Conservation (phyloP, 1,140 invertebrate genomes). For the Agrypnia vestita region DNA sequence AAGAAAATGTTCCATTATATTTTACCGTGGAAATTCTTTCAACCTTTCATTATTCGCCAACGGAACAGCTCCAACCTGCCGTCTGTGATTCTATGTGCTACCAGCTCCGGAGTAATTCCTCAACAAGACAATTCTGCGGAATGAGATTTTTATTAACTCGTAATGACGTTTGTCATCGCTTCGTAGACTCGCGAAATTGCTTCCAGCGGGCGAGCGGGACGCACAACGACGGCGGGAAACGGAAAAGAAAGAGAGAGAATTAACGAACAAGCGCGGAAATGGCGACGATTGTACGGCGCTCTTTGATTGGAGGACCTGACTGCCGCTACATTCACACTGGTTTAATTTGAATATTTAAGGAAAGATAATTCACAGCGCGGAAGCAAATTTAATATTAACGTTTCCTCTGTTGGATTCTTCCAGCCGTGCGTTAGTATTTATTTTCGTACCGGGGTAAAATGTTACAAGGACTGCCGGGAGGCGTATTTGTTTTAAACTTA, state of each 20-base stretch:
- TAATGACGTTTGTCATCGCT: slow-evolving; percentile 62
- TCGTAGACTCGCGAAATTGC: slow-evolving; percentile 60
- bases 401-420: not conserved
- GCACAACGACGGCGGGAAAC: not conserved
- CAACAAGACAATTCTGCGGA: slow-evolving; percentile 55
- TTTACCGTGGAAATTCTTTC: not conserved
- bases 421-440: slow-evolving; percentile 13
- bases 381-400: slow-evolving; percentile 58
- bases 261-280: slow-evolving; percentile 40
- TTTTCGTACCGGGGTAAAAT: slow-evolving; percentile 17
- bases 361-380: slow-evolving; percentile 56
- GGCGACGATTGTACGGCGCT: slow-evolving; percentile 35
- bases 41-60: not conserved
- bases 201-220: slow-evolving; percentile 41
- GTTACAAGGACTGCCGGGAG: not conserved
- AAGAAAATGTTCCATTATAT: too few species aligned
- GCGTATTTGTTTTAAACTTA: not conserved
- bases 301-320: slow-evolving; percentile 40
- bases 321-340: slow-evolving; percentile 41
- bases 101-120: slow-evolving; percentile 41
- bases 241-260: slow-evolving; percentile 10
- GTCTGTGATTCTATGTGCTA: not conserved
- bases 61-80: not conserved
- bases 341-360: slow-evolving; percentile 60
- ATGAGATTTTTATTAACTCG: slow-evolving; percentile 62